Evolutionary conservation across 2,797 vertebrate genomes (phyloP), one percentile per base, ranked within the genome.

Genomic region (Eleutherodactylus coqui): DNA sequence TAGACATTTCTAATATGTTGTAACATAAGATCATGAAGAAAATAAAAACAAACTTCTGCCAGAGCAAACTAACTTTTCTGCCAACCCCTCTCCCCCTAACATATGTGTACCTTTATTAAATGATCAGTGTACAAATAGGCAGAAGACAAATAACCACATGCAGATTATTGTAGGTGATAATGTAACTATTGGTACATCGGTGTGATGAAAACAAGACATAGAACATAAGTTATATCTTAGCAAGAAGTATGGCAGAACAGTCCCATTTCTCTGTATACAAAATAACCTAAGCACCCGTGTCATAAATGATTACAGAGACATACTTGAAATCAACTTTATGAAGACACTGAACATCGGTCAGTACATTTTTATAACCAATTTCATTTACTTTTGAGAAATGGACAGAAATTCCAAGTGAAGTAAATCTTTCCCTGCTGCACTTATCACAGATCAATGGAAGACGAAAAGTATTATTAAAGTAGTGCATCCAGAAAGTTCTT

Each of bases 401-500:
- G 73, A 29, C 45, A 51, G 27, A 51, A 29, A 51, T 75, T 75
- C 47, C 3, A 4, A 75, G 45, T 34, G 3, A 16, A 9, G n/a
- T 75, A 47, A 75, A 41, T 70, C 11, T 9, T 75, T 75, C 29
- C 47, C 73, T 51, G 27, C 43, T 51, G 45, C 73, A 75, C 45
- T 47, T 75, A 55, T 34, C 41, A 75, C 29, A 29, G 32, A 49
- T 75, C 49, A 78, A 24, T 32, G 51, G 76, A 41, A 78, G 34
- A 34, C 38, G 4, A 78, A 58, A 55, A 51, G 45, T 75, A 51
- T 75, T 49, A 75, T 75, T 75, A 75, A n/a, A 49, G 6, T 78
- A n/a, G 17, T 78, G 36, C 16, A 58, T 55, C 75, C 51, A 58
- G 36, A 78, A 78, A 78, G 67, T 70, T 41, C 21, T 41, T 78